phyloP scores from a whole-genome alignment of 2,797 vertebrate species.

The Babyrousa celebensis region DNA sequence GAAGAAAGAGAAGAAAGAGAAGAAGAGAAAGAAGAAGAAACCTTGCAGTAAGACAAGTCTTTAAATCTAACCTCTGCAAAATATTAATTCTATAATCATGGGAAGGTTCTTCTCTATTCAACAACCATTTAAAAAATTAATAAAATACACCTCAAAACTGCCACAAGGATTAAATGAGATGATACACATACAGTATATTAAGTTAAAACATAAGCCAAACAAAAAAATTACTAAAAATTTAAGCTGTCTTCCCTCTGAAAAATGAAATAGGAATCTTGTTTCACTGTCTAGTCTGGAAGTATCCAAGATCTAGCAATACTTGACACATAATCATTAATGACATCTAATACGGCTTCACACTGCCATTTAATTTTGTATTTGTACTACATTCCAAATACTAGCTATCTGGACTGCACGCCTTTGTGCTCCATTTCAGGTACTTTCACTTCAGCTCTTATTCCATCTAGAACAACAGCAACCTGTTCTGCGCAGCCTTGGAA shows the following conservation, averaged over 20 bases:
- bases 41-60: not conserved
- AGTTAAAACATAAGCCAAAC: not conserved
- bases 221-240: not conserved
- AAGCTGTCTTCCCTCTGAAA: slow-evolving; percentile 40
- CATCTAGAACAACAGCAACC: not conserved
- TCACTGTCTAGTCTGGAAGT: not conserved
- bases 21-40: not conserved
- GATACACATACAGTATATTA: not conserved
- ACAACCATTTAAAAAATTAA: not conserved
- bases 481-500: not conserved
- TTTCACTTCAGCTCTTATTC: slow-evolving; percentile 22
- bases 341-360: not conserved
- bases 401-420: no score
- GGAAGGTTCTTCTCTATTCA: slow-evolving; percentile 18
- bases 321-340: not conserved
- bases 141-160: slow-evolving; percentile 19
- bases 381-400: not conserved
- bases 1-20: not conserved
- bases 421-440: not conserved
- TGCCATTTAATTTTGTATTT: not conserved
- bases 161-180: slow-evolving; percentile 19
- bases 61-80: slow-evolving; percentile 50
- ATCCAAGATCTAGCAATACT: not conserved
- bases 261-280: slow-evolving; percentile 28
- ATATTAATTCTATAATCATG: slow-evolving; percentile 37